These are phyloP conservation scores for Drosophila anomalata DNA, from an alignment of 2,888 invertebrate species.

Conservation along the genomic window DNA sequence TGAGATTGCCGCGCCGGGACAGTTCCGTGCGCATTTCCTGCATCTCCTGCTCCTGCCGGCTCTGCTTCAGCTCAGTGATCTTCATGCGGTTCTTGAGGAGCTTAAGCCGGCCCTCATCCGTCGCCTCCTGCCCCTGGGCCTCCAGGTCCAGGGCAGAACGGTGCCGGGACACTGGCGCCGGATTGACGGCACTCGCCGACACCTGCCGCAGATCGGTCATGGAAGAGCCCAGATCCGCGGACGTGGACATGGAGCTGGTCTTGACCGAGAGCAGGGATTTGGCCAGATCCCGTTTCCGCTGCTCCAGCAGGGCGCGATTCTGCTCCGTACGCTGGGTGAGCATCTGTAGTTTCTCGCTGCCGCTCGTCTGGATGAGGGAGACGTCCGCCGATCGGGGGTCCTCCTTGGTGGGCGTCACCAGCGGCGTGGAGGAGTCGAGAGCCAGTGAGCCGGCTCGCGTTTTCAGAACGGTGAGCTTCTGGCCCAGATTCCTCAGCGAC, in stretches of 20 bases:
- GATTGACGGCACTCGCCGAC: slow-evolving; percentile 42
- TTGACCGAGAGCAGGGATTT: slow-evolving; percentile 80
- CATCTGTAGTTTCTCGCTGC: slow-evolving; percentile 85
- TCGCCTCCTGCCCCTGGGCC: slow-evolving; percentile 22
- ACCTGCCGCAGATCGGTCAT: slow-evolving; percentile 82
- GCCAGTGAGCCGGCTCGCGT: slow-evolving; percentile 6
- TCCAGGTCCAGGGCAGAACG: slow-evolving; percentile 81
- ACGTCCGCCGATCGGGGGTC: neutral
- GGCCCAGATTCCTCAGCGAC: slow-evolving; percentile 55
- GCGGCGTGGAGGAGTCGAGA: slow-evolving; percentile 42
- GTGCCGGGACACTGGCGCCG: slow-evolving; percentile 71
- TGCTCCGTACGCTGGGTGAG: slow-evolving; percentile 85
- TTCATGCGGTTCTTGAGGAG: slow-evolving; percentile 81
- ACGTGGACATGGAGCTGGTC: slow-evolving; percentile 76
- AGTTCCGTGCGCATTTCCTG: slow-evolving; percentile 65
- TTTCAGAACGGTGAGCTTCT: slow-evolving; percentile 38
- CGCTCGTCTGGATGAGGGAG: slow-evolving; percentile 60
- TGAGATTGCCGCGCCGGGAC: slow-evolving; percentile 87
- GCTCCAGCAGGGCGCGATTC: slow-evolving; percentile 85
- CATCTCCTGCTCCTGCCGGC: slow-evolving; percentile 76
- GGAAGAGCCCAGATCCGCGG: slow-evolving; percentile 81
- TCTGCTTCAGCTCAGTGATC: slow-evolving; percentile 64
- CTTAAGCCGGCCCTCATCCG: slow-evolving; percentile 81
- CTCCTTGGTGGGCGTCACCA: slow-evolving; percentile 28
- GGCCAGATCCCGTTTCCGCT: slow-evolving; percentile 85